Percentiles rank a stretch among this genome's conserved stretches.
Evolutionary conservation across 2,113 vertebrate genomes (phyloP).

Genomic region (Ctenodactylus gundi): DNA sequence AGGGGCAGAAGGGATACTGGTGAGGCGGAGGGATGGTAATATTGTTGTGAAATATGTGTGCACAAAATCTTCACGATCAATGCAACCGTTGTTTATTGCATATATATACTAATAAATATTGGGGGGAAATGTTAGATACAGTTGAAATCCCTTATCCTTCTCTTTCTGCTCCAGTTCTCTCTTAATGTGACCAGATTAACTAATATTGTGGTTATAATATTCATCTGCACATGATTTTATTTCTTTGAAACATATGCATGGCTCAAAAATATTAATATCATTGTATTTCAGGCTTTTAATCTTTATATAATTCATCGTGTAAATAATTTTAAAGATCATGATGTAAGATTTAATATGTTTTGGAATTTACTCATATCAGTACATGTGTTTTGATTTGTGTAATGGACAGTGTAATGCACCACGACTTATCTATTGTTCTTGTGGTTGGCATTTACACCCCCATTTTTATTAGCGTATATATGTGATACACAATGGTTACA

Average conservation of each 20-base stretch:
- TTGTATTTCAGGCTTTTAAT: not conserved
- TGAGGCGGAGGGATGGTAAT: no score
- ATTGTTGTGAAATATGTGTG: no score
- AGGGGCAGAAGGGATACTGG: no score
- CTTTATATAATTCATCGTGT: no score
- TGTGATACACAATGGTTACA: no score
- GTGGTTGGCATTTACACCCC: not conserved
- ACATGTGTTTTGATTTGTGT: not conserved
- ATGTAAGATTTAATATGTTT: no score
- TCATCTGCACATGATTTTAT: not conserved
- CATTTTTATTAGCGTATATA: no score
- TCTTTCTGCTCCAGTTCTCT: not conserved
- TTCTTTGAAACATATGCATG: not conserved
- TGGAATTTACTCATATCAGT: not conserved
- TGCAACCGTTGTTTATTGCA: no score
- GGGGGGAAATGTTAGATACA: not conserved
- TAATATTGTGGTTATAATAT: not conserved
- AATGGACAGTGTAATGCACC: not conserved
- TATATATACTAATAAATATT: no score
- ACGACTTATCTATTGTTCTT: not conserved
- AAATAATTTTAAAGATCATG: no score
- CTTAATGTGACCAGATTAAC: not conserved
- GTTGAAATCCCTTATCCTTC: not conserved
- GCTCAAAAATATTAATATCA: slow-evolving; percentile 22
- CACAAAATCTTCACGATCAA: no score